Evolutionary conservation across 2,113 vertebrate genomes (phyloP).

Genomic region (Otis tarda): DNA sequence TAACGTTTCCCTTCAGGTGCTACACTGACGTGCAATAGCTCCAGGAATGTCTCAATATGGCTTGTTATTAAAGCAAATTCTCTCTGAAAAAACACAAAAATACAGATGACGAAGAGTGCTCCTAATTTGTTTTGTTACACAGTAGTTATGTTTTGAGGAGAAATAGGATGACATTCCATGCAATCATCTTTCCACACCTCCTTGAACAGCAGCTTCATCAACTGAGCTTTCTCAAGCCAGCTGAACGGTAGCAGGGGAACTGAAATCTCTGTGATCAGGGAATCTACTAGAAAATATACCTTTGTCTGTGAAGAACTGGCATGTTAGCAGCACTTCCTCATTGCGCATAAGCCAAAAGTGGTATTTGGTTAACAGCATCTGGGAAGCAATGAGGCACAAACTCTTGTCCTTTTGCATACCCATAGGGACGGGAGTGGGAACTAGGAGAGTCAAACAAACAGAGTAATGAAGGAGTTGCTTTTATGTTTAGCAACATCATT

Average conservation of each 20-base stretch:
- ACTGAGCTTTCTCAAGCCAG: not conserved
- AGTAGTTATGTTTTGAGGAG: not conserved
- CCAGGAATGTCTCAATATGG: not conserved
- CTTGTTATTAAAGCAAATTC: not conserved
- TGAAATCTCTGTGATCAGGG: not conserved
- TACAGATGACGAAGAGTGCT: not conserved
- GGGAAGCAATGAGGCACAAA: not conserved
- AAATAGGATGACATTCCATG: not conserved
- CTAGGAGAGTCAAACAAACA: not conserved
- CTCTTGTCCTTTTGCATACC: not conserved
- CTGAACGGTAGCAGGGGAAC: not conserved
- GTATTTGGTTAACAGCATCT: not conserved
- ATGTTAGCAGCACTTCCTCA: not conserved
- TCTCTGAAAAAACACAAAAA: constrained; percentile 16
- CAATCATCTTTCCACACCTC: not conserved
- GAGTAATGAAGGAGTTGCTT: not conserved
- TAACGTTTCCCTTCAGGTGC: not conserved
- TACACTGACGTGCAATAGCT: not conserved
- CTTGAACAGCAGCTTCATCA: not conserved
- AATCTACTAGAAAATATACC: not conserved
- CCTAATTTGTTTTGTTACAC: not conserved
- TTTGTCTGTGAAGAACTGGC: not conserved
- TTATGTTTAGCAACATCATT: not conserved
- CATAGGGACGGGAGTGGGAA: not conserved
- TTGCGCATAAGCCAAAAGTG: not conserved